phyloP scores from a whole-genome alignment of 1,140 invertebrate species.

The Atta texana region DNA sequence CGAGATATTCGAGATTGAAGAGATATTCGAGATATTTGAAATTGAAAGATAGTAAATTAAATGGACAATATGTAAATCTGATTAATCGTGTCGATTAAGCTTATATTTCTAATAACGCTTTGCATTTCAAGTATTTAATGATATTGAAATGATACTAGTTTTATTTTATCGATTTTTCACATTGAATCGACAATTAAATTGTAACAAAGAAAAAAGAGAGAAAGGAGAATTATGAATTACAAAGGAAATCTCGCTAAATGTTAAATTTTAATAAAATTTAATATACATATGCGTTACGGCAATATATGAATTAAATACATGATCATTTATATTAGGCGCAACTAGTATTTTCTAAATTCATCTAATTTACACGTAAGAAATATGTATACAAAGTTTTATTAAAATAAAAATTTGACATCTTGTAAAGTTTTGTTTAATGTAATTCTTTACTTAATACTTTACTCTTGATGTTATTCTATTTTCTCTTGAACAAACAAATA shows the following conservation, averaged over 20 bases:
- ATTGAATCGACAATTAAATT: neutral
- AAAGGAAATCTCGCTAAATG: no score
- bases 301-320: no score
- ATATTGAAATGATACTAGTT: neutral
- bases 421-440: neutral
- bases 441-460: neutral
- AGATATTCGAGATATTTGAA: no score
- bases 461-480: neutral
- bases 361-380: no score
- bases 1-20: neutral
- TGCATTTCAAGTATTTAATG: neutral
- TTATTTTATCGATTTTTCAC: slow-evolving; percentile 1
- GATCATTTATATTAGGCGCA: no score
- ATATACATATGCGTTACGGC: no score
- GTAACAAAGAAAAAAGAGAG: neutral
- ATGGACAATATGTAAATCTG: slow-evolving; percentile 33
- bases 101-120: slow-evolving; percentile 19
- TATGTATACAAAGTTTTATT: no score
- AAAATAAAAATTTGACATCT: no score
- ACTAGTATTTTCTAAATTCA: no score
- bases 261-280: no score
- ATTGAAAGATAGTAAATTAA: slow-evolving; percentile 33
- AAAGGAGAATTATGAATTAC: neutral
- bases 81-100: slow-evolving; percentile 25
- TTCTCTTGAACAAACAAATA: neutral